Evolutionary conservation across 2,888 invertebrate species (phyloP), one percentile per base, ranked within the genome.

Genomic region (Drosophila rellima): DNA sequence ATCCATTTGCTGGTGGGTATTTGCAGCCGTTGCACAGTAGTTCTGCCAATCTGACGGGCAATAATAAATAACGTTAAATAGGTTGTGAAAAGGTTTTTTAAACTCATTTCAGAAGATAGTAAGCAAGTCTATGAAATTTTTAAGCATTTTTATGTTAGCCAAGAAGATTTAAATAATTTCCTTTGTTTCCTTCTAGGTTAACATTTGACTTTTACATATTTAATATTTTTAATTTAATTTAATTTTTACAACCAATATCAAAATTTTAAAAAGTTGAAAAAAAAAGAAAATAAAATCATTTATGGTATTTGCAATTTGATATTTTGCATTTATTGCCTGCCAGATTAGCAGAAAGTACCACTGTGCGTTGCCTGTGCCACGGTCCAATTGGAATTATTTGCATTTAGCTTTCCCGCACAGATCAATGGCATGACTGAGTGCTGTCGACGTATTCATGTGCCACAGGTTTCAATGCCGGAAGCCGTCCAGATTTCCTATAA

Each of bases 1-100:
- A 87, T 84, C 20, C 89, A 84, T 51, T 70, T 84, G 70, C 74
- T 84, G 84, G 84, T 84, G 62, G 61, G 89, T 84, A 71, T 35
- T 5, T 59, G 59, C 29, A 42, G 42, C 44, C 31, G 59, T 31
- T 68, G n/a, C 7, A n/a, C 35, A 35, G 35, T 35, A n/a, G 35
- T n/a, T 35, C 35, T 35, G 35, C 7, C n/a, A 35, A 35, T 35
- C 29, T 29, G 10, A 2, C 29, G 10, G 29, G 10, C 29, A 10
- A 10, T 10, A 10, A 29, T 29, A 10, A 8, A 29, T 26, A 26
- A 26, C 26, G 6, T 26, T 26, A 26, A 26, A 26, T 26, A 7
- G 26, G 26, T 6, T 26, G 26, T 6, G 7, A 26, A 7, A 26
- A 7, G 1, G 7, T 7, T 26, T 26, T 26, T 7, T 0, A 26